A percentile compares a stretch with the other conserved stretches of the same genome.
Conservation (phyloP, 2,113 vertebrate genomes). For the Caretta caretta region DNA sequence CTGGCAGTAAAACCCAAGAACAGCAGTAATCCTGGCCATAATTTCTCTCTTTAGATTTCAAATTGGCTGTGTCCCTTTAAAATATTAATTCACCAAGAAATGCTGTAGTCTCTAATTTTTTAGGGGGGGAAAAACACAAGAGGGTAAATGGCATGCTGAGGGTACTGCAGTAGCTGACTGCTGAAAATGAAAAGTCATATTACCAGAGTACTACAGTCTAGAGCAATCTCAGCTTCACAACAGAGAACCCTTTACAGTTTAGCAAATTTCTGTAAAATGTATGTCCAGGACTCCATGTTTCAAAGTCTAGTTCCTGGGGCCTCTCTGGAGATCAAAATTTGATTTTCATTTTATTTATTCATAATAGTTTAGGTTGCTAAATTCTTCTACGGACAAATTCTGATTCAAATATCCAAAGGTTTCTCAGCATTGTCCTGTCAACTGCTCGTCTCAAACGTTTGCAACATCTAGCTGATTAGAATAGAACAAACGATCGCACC, state of each 20-base stretch:
- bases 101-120: neutral
- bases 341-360: neutral
- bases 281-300: neutral
- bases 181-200: neutral
- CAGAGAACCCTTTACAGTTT: neutral
- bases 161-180: neutral
- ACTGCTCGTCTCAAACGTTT: neutral
- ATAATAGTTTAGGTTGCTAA: neutral
- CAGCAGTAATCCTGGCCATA: neutral
- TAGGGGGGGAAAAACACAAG: too few species aligned
- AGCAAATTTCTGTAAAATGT: neutral
- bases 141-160: neutral
- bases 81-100: neutral
- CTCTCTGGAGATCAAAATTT: neutral
- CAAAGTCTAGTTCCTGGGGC: neutral
- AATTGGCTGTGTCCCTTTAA: accelerated
- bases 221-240: neutral
- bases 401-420: neutral
- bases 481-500: neutral
- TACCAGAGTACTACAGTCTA: too few species aligned
- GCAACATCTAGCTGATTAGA: neutral
- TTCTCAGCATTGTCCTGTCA: neutral
- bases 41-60: accelerated
- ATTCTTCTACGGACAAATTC: neutral
- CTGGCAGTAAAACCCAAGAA: neutral